Base-by-base conservation (phyloP, 2,888 invertebrate genomes). In the Ophraella communa region DNA sequence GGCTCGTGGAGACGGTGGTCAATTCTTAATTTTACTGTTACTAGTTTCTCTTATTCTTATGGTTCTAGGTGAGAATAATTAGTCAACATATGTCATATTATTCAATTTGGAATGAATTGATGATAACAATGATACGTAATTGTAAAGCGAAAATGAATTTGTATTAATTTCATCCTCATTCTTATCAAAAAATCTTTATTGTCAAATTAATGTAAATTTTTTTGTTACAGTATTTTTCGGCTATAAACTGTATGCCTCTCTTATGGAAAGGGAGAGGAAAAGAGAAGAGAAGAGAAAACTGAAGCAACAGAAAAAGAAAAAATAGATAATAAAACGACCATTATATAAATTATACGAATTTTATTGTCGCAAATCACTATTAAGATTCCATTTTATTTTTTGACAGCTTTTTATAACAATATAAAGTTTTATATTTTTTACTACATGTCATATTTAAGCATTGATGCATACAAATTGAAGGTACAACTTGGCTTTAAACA, bases 251-350 rank as follows among this genome's bases (percentile, higher is more conserved):
- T 92, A 92, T 83, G 90, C 88, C 81, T 92, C 92, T 59, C 84
- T 94, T 72, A 87, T 87, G 73, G 92, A 92, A 23, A 91, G 92
- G 77, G 90, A 94, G 74, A 83, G 84, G 66, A 91, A 89, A 75
- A 86, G 88, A 70, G 92, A 94, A 79, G 93, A 94, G 76, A 95
- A 95, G 83, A 90, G 88, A 77, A 91, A 89, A 77, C 84, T 87
- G 64, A 94, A 93, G 79, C 91, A 91, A 76, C 85, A 89, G 80
- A 92, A 92, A 78, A 94, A 93, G 85, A 92, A 91, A 78, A 93
- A 92, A 81, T 89, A 80, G 72, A 33, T 21, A 47, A 21, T n/a
- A n/a, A n/a, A n/a, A n/a, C n/a, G n/a, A n/a, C n/a, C n/a, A n/a
- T n/a, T n/a, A n/a, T n/a, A n/a, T n/a, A n/a, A 52, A 10, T 1